phyloP scores from a whole-genome alignment of 2,888 invertebrate genomes.

The Spilosoma lubricipeda region DNA sequence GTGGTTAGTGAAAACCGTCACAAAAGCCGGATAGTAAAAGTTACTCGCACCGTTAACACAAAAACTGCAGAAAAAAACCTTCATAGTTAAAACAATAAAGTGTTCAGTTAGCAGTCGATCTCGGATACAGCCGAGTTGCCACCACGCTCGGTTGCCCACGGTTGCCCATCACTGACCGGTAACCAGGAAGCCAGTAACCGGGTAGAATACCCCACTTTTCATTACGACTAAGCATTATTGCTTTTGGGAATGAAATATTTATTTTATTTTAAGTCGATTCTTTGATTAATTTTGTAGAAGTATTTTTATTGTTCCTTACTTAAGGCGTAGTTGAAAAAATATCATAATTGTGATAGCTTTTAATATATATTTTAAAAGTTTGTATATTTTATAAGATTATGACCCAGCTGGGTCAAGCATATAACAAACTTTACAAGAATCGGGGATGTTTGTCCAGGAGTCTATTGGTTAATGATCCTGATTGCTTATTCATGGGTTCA shows the following conservation, averaged over 20 bases:
- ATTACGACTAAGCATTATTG: neutral
- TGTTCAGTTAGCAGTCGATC: constrained; percentile 39
- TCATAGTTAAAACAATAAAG: constrained; percentile 46
- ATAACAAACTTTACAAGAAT: too few relatives aligned
- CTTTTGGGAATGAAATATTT: neutral
- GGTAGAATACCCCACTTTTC: constrained; percentile 44
- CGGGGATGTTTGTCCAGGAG: too few relatives aligned
- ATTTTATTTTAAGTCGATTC: neutral
- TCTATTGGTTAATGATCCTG: too few relatives aligned
- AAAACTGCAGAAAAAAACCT: constrained; percentile 38
- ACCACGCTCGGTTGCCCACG: constrained; percentile 48
- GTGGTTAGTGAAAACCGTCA: too few relatives aligned
- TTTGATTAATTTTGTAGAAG: neutral
- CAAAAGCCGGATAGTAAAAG: constrained; percentile 35
- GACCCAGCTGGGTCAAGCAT: too few relatives aligned
- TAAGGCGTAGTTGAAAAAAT: neutral
- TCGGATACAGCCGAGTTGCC: constrained; percentile 39
- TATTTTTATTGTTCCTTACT: neutral
- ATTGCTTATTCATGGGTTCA: too few relatives aligned
- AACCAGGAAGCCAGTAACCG: constrained; percentile 51
- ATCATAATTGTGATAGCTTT: too few relatives aligned
- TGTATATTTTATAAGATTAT: too few relatives aligned
- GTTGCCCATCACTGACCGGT: constrained; percentile 49
- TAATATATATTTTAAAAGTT: too few relatives aligned
- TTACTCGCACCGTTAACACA: constrained; percentile 30